Percentiles rank a stretch among this genome's conserved stretches.
These are phyloP conservation scores for Lepeophtheirus salmonis DNA, from an alignment of 1,140 invertebrate species.

Conservation along the genomic window DNA sequence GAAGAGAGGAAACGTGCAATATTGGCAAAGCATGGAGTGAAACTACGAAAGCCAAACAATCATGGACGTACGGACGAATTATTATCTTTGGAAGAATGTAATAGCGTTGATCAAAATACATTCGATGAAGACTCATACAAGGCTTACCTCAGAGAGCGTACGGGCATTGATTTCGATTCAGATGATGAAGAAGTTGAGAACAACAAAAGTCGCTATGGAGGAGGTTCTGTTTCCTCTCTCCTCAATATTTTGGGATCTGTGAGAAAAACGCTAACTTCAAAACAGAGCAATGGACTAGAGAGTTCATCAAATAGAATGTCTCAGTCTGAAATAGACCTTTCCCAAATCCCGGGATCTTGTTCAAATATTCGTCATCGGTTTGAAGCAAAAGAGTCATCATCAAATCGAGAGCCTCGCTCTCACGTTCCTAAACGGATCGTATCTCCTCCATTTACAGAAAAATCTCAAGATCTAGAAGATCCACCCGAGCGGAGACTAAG, in stretches of 20 bases:
- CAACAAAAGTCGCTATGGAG: neutral
- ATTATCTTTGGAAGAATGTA: neutral
- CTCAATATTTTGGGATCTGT: neutral
- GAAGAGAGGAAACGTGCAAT: conserved; percentile 1
- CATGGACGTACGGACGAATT: neutral
- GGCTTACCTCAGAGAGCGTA: neutral
- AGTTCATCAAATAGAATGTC: neutral
- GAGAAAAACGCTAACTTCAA: neutral
- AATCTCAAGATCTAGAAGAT: too few relatives aligned
- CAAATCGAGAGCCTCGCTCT: neutral
- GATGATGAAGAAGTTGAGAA: neutral
- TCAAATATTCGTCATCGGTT: neutral
- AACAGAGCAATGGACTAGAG: too few relatives aligned
- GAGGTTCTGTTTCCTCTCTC: neutral
- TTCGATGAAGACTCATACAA: neutral
- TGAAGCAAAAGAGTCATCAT: neutral
- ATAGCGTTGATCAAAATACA: neutral
- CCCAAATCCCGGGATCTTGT: neutral
- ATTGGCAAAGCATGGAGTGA: neutral
- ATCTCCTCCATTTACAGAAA: too few relatives aligned
- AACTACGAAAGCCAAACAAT: neutral
- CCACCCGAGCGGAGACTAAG: too few relatives aligned
- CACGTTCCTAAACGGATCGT: neutral
- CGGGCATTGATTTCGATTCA: neutral
- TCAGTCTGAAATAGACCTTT: neutral